phyloP scores from a whole-genome alignment of 2,113 vertebrate genomes.

The Phoenicopterus ruber region DNA sequence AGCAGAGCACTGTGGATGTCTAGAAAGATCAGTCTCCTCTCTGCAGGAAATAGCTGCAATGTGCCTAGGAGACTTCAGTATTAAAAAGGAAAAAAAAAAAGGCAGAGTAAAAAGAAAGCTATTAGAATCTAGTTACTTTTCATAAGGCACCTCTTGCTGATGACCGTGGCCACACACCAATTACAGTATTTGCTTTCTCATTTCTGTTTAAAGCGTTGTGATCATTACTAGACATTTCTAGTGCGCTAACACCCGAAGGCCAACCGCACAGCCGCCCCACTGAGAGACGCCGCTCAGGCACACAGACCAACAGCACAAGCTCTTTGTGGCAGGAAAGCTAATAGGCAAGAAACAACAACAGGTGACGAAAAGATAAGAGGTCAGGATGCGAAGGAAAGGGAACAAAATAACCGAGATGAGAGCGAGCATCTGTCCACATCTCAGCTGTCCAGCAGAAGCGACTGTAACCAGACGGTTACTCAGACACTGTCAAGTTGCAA shows the following conservation, averaged over 20 bases:
- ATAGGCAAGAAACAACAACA: background rate
- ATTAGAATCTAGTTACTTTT: background rate
- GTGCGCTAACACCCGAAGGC: fast-evolving
- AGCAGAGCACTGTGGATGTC: background rate
- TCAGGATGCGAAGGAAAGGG: background rate
- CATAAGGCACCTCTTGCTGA: background rate
- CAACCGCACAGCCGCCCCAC: background rate
- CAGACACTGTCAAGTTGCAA: background rate
- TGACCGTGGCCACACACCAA: background rate
- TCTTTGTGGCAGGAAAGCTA: background rate
- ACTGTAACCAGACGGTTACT: background rate
- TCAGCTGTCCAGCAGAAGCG: background rate
- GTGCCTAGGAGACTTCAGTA: background rate
- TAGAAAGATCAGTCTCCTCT: background rate
- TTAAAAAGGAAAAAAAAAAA: background rate
- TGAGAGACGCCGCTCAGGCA: background rate
- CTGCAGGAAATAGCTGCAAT: background rate
- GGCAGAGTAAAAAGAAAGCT: background rate
- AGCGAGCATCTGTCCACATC: no score
- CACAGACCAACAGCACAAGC: fast-evolving
- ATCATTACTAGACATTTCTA: fast-evolving
- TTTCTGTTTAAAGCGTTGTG: fast-evolving
- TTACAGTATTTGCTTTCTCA: background rate
- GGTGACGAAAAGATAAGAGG: background rate
- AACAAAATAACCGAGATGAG: background rate